A percentile compares a stretch with the other conserved stretches of the same genome.
phyloP scores from a whole-genome alignment of 2,797 vertebrate genomes.

The Carapus acus region DNA sequence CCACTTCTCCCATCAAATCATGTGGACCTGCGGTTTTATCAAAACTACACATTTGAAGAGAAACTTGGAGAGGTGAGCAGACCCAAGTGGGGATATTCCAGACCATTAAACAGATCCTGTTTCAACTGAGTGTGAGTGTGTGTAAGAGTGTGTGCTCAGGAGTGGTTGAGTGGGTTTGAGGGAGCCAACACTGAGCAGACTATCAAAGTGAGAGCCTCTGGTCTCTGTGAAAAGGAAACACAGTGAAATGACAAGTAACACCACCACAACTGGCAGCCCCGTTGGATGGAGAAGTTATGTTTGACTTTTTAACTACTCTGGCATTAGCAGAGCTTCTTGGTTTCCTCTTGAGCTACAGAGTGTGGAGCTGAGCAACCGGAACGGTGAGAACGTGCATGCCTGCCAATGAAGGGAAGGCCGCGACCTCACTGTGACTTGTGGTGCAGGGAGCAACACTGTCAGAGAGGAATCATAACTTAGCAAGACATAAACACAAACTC shows the following conservation, averaged over 20 bases:
- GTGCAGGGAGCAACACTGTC: conserved; percentile 13
- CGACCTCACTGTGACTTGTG: conserved; percentile 24
- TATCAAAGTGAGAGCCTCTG: conserved; percentile 32
- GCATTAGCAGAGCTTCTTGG: conserved; percentile 4
- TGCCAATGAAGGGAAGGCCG: conserved; percentile 13
- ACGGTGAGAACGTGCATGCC: conserved; percentile 13
- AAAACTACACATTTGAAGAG: conserved; percentile 61
- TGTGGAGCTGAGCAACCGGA: conserved; percentile 27
- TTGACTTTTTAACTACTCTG: conserved; percentile 8
- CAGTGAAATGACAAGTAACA: conserved; percentile 31
- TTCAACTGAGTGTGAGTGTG: conserved; percentile 37
- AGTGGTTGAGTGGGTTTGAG: too few species aligned
- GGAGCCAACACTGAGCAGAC: conserved; percentile 31
- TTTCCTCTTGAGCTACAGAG: conserved; percentile 16
- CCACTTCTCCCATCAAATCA: conserved; percentile 40
- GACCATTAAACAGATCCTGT: conserved; percentile 55
- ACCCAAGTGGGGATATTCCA: conserved; percentile 59
- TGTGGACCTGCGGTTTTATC: conserved; percentile 61
- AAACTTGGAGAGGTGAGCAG: conserved; percentile 58
- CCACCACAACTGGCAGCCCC: neutral
- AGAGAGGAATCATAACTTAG: neutral
- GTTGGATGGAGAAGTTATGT: conserved; percentile 7
- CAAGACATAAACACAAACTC: conserved; percentile 1
- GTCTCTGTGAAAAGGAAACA: conserved; percentile 24
- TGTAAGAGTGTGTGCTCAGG: conserved; percentile 32